Evolutionary conservation across 2,797 vertebrate genomes (phyloP).

Genomic region (Rousettus madagascariensis): DNA sequence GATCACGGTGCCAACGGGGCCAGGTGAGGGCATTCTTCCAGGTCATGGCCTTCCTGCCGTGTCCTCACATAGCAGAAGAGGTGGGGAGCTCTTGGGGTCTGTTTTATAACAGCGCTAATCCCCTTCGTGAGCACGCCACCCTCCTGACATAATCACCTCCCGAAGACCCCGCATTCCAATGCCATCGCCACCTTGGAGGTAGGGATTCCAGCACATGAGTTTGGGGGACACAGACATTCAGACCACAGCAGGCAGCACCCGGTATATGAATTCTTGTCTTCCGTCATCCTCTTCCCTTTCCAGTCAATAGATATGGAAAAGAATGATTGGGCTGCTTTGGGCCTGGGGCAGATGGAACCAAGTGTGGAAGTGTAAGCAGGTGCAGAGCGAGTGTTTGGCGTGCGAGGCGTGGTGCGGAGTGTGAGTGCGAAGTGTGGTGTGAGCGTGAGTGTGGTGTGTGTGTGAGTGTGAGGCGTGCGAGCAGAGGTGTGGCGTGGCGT

Average conservation of each 20-base stretch:
- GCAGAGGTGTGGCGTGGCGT: too few relatives aligned
- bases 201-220: accelerated
- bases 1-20: background rate
- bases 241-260: background rate
- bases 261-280: too few relatives aligned
- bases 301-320: background rate
- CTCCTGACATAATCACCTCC: background rate
- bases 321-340: background rate
- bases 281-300: background rate
- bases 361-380: background rate
- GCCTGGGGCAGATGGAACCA: background rate
- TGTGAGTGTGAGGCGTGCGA: background rate
- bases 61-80: background rate
- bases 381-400: background rate
- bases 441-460: background rate
- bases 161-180: background rate
- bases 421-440: background rate
- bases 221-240: background rate
- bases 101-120: background rate
- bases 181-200: background rate
- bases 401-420: background rate
- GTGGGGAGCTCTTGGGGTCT: background rate
- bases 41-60: background rate
- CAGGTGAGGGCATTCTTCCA: background rate
- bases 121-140: background rate